Evolutionary conservation across 1,140 invertebrate species (phyloP), one percentile per base, ranked within the genome.

Genomic region (Antheraea pernyi): DNA sequence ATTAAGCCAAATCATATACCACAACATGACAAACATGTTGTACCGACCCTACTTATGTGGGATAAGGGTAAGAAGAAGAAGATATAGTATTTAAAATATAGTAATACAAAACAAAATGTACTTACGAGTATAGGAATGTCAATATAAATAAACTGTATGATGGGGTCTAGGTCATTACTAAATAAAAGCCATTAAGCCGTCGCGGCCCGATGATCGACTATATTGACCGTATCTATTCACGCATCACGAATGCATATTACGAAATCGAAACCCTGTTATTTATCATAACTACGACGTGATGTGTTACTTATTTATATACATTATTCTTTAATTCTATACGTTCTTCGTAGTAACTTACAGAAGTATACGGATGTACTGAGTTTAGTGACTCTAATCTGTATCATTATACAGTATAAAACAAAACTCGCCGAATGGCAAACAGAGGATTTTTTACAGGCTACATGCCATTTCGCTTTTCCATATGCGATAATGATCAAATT

Each of bases 131-230:
- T 16, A 53, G 46, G 46, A 53, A 53, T 53, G 46, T 53, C 9
- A 53, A 13, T 53, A 13, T 11, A 16, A 53, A 53, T 13, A 16
- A 53, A 53, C 46, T 6, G 16, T 53, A 53, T 53, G 46, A 53
- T 53, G 46, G 13, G 46, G 7, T 53, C 46, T 53, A 53, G 46
- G 46, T 53, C 46, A 53, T 53, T 53, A 53, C 46, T 53, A 53
- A 16, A 53, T 53, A 53, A 53, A 53, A 53, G 46, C 46, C 13
- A 53, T 53, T 53, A 53, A 53, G 46, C 46, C 46, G 46, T 53
- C 46, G 46, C 46, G 46, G 16, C 7, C 46, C 46, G 46, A 16
- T 13, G 46, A 53, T 53, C 46, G 16, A 53, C 46, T 16, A 53
- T 53, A 11, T 53, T 53, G 46, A 53, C 46, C 46, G 16, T 53